Conservation (phyloP, 2,888 invertebrate species). For the Cerastoderma edule region DNA sequence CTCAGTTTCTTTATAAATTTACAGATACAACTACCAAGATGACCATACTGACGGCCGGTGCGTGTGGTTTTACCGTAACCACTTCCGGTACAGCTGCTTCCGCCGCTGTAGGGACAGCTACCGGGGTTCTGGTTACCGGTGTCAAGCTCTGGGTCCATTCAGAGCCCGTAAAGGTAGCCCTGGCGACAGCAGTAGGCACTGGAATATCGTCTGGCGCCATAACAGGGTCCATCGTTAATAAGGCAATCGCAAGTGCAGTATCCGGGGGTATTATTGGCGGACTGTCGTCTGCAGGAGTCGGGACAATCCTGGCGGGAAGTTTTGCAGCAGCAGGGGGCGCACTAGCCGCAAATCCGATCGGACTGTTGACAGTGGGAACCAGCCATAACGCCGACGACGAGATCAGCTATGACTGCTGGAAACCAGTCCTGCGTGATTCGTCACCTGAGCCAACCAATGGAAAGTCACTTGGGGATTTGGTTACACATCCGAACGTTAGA, state of each 20-base stretch:
- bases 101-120: conserved; percentile 28
- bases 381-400: conserved; percentile 8
- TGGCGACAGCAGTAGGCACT: conserved; percentile 21
- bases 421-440: conserved; percentile 37
- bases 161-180: conserved; percentile 20
- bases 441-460: conserved; percentile 26
- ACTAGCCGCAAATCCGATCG: conserved; percentile 26
- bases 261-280: conserved; percentile 31
- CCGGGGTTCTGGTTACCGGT: conserved; percentile 21
- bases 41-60: conserved; percentile 40
- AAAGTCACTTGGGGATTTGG: conserved; percentile 35
- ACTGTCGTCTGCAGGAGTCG: conserved; percentile 27
- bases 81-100: conserved; percentile 31
- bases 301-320: conserved; percentile 32
- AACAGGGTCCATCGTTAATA: conserved; percentile 24
- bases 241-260: conserved; percentile 19
- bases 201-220: conserved; percentile 35
- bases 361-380: conserved; percentile 39
- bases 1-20: too few relatives aligned
- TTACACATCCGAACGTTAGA: conserved; percentile 23
- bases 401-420: conserved; percentile 40
- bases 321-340: conserved; percentile 2
- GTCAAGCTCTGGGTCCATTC: conserved; percentile 13
- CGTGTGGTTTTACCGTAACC: conserved; percentile 12
- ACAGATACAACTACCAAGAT: too few relatives aligned